Evolutionary conservation across 2,888 invertebrate species (phyloP), one percentile per base, ranked within the genome.

Genomic region (Diarsia rubi): DNA sequence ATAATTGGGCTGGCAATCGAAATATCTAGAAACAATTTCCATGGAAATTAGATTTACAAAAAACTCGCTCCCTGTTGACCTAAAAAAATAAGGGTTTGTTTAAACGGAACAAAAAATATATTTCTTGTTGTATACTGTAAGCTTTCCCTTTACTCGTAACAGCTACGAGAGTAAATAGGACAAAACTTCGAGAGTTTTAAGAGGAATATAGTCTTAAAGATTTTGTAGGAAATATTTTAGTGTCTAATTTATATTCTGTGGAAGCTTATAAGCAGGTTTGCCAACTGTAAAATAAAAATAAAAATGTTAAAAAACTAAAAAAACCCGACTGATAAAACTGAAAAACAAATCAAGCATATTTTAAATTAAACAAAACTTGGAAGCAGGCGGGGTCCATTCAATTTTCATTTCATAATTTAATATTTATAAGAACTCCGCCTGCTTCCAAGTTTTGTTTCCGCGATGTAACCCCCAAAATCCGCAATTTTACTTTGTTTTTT

Each of bases 11-110:
- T 2, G 8, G 14, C 9, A 42, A 37, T 31, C 9, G 27, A 83
- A 72, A 44, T 6, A 64, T 47, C 44, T 11, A 47, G 66, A 57
- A 64, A 66, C 52, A 21, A 69, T 75, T 79, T 68, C 62, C 24
- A 75, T 70, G 19, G 14, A 83, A 83, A 79, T 83, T 54, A 45
- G 24, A 70, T 67, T 47, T 14, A 64, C 54, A 37, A 62, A 70
- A 64, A 60, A n/a, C 66, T 52, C 54, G 19, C 19, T 62, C n/a
- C 11, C 27, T 27, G 44, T 63, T 66, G 54, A 52, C 31, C 64
- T 52, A 64, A 31, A 69, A 63, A 73, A n/a, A n/a, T n/a, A 69
- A 31, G 37, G 45, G 37, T 47, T 44, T 45, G 24, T 37, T 52
- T 52, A 19, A 60, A 44, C 68, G 3, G 57, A 57, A 67, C 24